phyloP scores from a whole-genome alignment of 1,140 invertebrate species.

The Scaptomyza pallida region DNA sequence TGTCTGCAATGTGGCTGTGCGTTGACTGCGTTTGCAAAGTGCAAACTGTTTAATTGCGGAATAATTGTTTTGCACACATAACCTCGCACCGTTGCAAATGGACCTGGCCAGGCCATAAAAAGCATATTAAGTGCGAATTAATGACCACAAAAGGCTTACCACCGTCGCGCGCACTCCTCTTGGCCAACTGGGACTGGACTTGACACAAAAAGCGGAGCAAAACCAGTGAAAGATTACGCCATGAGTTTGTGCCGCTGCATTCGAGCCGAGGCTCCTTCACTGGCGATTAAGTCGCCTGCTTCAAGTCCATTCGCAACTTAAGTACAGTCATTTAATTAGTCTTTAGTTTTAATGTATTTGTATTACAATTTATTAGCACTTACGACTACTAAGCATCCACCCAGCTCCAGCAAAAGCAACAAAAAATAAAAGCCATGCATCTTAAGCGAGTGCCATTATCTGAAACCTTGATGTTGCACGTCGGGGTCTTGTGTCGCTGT shows the following conservation, averaged over 20 bases:
- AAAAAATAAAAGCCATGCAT: not conserved
- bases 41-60: slow-evolving; percentile 83
- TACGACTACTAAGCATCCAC: slow-evolving; percentile 48
- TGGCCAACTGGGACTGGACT: slow-evolving; percentile 9
- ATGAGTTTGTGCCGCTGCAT: slow-evolving; percentile 47
- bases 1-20: slow-evolving; percentile 18
- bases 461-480: slow-evolving; percentile 9
- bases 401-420: slow-evolving; percentile 6
- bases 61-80: slow-evolving; percentile 83
- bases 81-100: slow-evolving; percentile 79
- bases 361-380: slow-evolving; percentile 81
- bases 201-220: slow-evolving; percentile 45
- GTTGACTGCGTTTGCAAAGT: slow-evolving; percentile 56
- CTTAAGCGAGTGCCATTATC: slow-evolving; percentile 53
- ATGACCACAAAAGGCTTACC: slow-evolving; percentile 77
- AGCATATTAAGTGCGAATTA: slow-evolving; percentile 83
- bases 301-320: slow-evolving; percentile 59
- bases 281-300: slow-evolving; percentile 65
- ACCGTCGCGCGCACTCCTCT: slow-evolving; percentile 30
- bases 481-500: no score
- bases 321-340: slow-evolving; percentile 82
- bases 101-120: slow-evolving; percentile 67
- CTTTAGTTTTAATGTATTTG: slow-evolving; percentile 82
- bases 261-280: slow-evolving; percentile 40
- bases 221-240: slow-evolving; percentile 52